Evolutionary conservation across 2,888 invertebrate species (phyloP), one percentile per base, ranked within the genome.

Genomic region (Metellina segmentata): DNA sequence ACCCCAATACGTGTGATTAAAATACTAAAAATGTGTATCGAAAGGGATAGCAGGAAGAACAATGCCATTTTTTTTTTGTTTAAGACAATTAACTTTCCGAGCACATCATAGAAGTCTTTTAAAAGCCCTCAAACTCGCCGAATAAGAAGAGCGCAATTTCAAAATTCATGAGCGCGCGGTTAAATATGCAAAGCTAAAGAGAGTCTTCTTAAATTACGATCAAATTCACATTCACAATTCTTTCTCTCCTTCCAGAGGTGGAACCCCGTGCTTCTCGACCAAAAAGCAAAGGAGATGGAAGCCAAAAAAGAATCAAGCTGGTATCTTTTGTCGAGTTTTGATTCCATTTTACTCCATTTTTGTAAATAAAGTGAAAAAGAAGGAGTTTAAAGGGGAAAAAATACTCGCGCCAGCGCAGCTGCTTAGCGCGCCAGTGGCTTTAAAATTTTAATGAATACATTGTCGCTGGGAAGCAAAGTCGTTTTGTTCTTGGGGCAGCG

Each of bases 361-460:
- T 78, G 78, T 20, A 81, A 87, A 81, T 81, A 81, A 86, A 70
- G 70, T 13, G 51, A 69, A 53, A 72, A 85, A 75, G 51, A 85
- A 61, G 34, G 70, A 48, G 34, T 4, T 9, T 7, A 20, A 19
- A 69, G 49, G 49, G n/a, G 19, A 9, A 34, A 20, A 74, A 83
- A 85, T 48, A 19, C 34, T 72, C 19, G 20, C 53, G 16, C 69
- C n/a, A 53, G 72, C 53, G 34, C 90, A 90, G 85, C 90, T 85
- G 90, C 85, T 78, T 85, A 79, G 83, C 81, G 81, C 77, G 70
- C 77, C 86, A 52, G 16, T 61, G 91, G 87, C 71, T 91, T 91
- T 91, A 91, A 91, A 91, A 87, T 91, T 91, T 91, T 91, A 91
- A 91, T 91, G 91, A 91, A 91, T 91, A 83, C 87, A 91, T 91